Base-by-base conservation (phyloP, 37 sponge, comb jelly and placozoan genomes). In the Eunapius fragilis region DNA sequence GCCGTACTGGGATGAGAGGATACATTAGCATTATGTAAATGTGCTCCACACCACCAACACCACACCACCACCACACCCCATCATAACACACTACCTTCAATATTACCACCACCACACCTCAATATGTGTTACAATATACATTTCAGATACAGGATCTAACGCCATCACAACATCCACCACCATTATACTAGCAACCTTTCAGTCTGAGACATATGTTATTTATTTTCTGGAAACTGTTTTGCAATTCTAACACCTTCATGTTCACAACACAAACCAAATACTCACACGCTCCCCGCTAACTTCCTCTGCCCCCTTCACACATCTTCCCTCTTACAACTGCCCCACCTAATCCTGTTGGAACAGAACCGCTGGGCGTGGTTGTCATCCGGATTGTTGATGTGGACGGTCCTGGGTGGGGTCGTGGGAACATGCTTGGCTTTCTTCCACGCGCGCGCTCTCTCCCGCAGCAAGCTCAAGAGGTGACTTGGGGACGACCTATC, bases 1-100 rank as follows among this genome's bases (percentile, higher is more conserved):
- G 92, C 81, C 58, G 94, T 94, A 82, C 92, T 94, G 31, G 28
- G 58, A 79, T 23, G 32, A n/a, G 25, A 31, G 75, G 75, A 84
- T 4, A 81, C 13, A 81, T 9, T 30, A 10, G 17, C 67, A 33
- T 58, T 17, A 4, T 49, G 0, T 0, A 7, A 6, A 31, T 80
- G 24, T 30, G 23, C n/a, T 9, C 2, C 26, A 6, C n/a, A n/a
- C n/a, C n/a, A n/a, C n/a, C n/a, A n/a, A n/a, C n/a, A n/a, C n/a
- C n/a, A 80, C 30, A 58, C 7, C 25, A 80, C 25, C 25, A 26
- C 35, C 33, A 76, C 31, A 45, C 47, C 47, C 47, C 47, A 45
- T 45, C 47, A 11, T n/a, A n/a, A n/a, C n/a, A 41, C 41, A 41
- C 41, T 41, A 6, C 41, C 41, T 9, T 41, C 41, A 41, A 41